Evolutionary conservation across 2,888 invertebrate genomes (phyloP).

Genomic region (Drosophila stalkeri): DNA sequence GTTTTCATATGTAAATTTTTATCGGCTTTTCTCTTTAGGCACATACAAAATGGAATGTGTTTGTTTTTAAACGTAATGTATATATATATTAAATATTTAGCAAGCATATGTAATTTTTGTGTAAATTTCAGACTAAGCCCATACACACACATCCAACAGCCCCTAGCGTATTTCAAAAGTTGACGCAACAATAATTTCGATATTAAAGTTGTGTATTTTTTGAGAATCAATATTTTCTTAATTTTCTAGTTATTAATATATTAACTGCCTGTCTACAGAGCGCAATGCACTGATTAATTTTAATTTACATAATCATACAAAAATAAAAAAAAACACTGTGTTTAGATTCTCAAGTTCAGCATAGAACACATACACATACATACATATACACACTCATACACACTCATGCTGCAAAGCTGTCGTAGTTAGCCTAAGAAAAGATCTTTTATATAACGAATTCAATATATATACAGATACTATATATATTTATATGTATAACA

Average conservation of each 20-base stretch:
- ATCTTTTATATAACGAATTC: slow-evolving; percentile 16
- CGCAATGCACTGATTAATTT: slow-evolving; percentile 82
- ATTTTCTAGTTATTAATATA: slow-evolving; percentile 55
- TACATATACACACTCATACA: slow-evolving; percentile 11
- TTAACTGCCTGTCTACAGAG: slow-evolving; percentile 78
- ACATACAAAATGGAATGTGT: slow-evolving; percentile 28
- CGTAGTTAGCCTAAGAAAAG: slow-evolving; percentile 55
- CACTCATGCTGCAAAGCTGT: slow-evolving; percentile 62
- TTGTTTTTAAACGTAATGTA: slow-evolving; percentile 39
- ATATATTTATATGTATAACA: slow-evolving; percentile 34
- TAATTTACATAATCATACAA: slow-evolving; percentile 64
- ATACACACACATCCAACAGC: neutral
- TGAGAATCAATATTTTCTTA: slow-evolving; percentile 25
- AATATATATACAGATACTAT: slow-evolving; percentile 21
- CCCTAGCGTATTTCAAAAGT: slow-evolving; percentile 66
- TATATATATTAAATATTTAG: slow-evolving; percentile 29
- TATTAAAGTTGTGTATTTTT: slow-evolving; percentile 46
- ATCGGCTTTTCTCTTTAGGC: slow-evolving; percentile 52
- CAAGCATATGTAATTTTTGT: slow-evolving; percentile 61
- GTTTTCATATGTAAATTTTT: slow-evolving; percentile 19
- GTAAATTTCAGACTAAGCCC: slow-evolving; percentile 44
- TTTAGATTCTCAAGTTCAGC: slow-evolving; percentile 45
- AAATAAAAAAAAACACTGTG: slow-evolving; percentile 19
- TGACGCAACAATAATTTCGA: slow-evolving; percentile 39
- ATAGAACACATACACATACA: slow-evolving; percentile 19